Evolutionary conservation across 2,888 invertebrate species (phyloP).

Genomic region (Nephrotoma appendiculata): DNA sequence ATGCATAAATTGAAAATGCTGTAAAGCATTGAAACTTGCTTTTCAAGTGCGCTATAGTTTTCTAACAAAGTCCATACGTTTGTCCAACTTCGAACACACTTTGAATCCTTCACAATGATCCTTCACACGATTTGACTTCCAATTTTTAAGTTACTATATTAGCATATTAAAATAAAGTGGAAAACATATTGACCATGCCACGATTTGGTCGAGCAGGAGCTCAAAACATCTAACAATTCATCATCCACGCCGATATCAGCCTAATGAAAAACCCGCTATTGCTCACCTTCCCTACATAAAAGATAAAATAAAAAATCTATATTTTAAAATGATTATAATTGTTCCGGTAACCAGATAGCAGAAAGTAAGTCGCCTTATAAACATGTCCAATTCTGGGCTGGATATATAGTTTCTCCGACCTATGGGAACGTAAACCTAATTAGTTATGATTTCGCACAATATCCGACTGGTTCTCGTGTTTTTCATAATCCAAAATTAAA

Average conservation of each 20-base stretch:
- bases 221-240: slow-evolving; percentile 12
- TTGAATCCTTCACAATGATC: too few relatives aligned
- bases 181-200: slow-evolving; percentile 16
- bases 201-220: slow-evolving; percentile 16
- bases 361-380: not conserved
- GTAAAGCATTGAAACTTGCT: too few relatives aligned
- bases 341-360: not conserved
- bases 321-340: not conserved
- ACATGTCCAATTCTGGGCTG: not conserved
- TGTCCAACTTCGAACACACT: too few relatives aligned
- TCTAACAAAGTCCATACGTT: too few relatives aligned
- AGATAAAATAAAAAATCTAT: not conserved
- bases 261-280: not conserved
- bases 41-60: too few relatives aligned
- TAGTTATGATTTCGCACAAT: not conserved
- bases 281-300: not conserved
- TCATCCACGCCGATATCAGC: not conserved
- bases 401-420: not conserved
- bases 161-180: too few relatives aligned
- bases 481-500: not conserved
- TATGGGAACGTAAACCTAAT: not conserved
- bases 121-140: too few relatives aligned
- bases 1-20: too few relatives aligned
- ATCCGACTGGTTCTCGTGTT: not conserved
- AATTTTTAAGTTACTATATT: too few relatives aligned